Evolutionary conservation across 2,113 vertebrate genomes (phyloP).

Genomic region (Zonotrichia leucophrys): DNA sequence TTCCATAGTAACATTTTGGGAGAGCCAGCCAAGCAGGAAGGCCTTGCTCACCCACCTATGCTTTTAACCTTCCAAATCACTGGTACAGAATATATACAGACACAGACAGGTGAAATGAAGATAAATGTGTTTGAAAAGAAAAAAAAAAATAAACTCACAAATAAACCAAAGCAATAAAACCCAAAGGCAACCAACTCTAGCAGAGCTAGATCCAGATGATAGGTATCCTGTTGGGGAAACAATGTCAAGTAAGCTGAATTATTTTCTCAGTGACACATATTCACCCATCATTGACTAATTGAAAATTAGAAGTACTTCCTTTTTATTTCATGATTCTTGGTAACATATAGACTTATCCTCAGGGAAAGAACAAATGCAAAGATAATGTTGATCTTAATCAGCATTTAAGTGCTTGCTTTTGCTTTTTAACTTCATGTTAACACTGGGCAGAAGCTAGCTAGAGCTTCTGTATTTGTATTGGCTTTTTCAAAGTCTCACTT

Average conservation of each 20-base stretch:
- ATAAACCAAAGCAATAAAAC: neutral
- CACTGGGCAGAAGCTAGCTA: neutral
- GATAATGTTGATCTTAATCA: neutral
- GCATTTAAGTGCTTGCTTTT: neutral
- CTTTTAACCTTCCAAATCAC: conserved; percentile 4
- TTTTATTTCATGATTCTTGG: neutral
- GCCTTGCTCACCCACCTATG: neutral
- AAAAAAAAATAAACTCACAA: accelerated
- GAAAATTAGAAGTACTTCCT: neutral
- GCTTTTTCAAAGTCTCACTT: neutral
- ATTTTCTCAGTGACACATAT: neutral
- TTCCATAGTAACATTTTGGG: neutral
- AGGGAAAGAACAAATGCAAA: neutral
- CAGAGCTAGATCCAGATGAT: neutral
- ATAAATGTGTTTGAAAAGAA: neutral
- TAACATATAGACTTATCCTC: neutral
- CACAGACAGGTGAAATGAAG: neutral
- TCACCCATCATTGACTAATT: neutral
- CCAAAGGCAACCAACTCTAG: neutral
- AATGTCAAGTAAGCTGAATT: neutral
- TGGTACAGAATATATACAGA: neutral
- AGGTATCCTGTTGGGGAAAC: neutral
- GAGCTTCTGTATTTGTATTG: neutral
- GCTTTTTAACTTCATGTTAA: neutral
- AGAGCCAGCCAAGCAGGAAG: neutral